Conservation (phyloP, 2,113 vertebrate genomes). For the Copsychus sechellarum region DNA sequence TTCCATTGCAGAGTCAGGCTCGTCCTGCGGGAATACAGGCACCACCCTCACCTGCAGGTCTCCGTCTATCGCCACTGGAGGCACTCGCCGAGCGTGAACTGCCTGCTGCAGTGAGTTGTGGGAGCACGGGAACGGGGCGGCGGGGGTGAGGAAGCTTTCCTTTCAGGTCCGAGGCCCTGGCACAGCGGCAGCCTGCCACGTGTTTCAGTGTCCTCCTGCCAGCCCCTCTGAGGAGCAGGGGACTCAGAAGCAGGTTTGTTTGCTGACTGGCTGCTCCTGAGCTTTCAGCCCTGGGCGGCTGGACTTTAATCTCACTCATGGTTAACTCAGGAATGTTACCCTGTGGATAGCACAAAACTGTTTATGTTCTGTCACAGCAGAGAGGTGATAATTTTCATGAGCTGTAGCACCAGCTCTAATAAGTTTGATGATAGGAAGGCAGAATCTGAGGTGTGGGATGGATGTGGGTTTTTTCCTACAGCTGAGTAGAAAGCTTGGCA, state of each 20-base stretch:
- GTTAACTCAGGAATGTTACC: neutral
- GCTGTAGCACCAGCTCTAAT: neutral
- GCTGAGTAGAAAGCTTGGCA: neutral
- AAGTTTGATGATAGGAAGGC: neutral
- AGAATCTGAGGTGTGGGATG: neutral
- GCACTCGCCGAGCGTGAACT: constrained; percentile 66
- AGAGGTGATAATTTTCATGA: neutral
- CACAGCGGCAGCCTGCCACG: neutral
- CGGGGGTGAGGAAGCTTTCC: too few relatives aligned
- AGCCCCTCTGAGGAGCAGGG: neutral
- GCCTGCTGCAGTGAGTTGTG: constrained; percentile 67
- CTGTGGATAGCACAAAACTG: neutral
- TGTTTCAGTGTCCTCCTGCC: neutral
- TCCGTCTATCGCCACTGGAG: constrained; percentile 70
- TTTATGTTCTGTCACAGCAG: neutral
- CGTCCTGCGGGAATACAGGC: constrained; percentile 50
- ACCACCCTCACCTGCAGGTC: constrained; percentile 66
- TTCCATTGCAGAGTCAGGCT: constrained; percentile 35
- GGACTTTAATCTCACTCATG: neutral
- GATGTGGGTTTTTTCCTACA: neutral
- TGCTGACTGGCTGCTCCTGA: neutral
- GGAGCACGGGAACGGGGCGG: neutral
- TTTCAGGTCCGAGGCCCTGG: neutral
- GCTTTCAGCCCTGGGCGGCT: neutral
- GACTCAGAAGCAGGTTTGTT: neutral